These are phyloP conservation scores for Leptopilina boulardi DNA, from an alignment of 1,140 invertebrate species.

Conservation along the genomic window DNA sequence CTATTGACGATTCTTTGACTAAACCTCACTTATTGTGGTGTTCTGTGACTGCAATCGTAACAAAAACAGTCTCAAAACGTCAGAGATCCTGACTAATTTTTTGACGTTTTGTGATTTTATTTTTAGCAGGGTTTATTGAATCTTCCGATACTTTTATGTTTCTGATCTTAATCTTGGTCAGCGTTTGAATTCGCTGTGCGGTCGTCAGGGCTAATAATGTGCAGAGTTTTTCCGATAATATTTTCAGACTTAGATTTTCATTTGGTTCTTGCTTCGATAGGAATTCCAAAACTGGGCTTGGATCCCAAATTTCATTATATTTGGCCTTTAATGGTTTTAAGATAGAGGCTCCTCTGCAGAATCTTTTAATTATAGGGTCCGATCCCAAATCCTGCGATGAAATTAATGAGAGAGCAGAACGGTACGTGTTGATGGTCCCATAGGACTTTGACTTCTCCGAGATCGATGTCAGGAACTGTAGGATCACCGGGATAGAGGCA, in stretches of 20 bases:
- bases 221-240: neutral
- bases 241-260: neutral
- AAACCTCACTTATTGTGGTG: too few relatives aligned
- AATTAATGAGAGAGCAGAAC: slow-evolving; percentile 36
- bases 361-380: neutral
- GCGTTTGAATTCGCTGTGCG: slow-evolving; percentile 30
- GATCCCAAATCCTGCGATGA: neutral
- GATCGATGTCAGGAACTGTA: slow-evolving; percentile 29
- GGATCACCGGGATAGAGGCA: neutral
- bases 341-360: neutral
- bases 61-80: too few relatives aligned
- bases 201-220: neutral
- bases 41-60: too few relatives aligned
- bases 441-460: slow-evolving; percentile 15
- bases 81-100: too few relatives aligned
- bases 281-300: neutral
- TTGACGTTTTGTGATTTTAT: too few relatives aligned
- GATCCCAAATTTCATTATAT: neutral
- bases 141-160: slow-evolving; percentile 31
- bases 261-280: neutral
- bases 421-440: slow-evolving; percentile 4
- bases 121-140: too few relatives aligned
- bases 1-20: too few relatives aligned
- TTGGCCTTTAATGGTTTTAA: neutral
- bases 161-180: slow-evolving; percentile 25